Evolutionary conservation across 2,113 vertebrate genomes (phyloP).

Genomic region (Sinocyclocheilus grahami): DNA sequence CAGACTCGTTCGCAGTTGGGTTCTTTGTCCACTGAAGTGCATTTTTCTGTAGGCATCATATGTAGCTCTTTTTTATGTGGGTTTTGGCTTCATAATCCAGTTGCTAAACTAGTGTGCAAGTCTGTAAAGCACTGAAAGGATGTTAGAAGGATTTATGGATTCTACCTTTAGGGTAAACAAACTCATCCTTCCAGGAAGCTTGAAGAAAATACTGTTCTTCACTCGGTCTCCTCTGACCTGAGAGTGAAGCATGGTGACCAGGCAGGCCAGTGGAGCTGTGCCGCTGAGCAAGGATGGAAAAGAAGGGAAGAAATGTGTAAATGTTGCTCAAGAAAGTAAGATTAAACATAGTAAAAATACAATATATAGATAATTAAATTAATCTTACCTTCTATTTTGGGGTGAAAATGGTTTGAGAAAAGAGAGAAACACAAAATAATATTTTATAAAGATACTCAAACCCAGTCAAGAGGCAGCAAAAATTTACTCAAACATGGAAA

Average conservation of each 20-base stretch:
- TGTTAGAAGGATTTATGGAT: neutral
- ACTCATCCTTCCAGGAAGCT: constrained; percentile 95
- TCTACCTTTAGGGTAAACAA: constrained; percentile 95
- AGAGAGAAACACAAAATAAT: neutral
- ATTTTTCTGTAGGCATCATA: constrained; percentile 82
- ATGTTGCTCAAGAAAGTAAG: neutral
- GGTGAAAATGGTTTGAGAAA: neutral
- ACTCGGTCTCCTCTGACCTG: constrained; percentile 92
- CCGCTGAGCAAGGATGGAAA: constrained; percentile 74
- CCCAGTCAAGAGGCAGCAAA: neutral
- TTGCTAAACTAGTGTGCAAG: neutral
- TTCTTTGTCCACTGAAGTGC: constrained; percentile 94
- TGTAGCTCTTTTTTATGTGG: neutral
- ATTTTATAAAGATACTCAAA: neutral
- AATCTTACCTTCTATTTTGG: constrained; percentile 28
- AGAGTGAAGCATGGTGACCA: constrained; percentile 98
- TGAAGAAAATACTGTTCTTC: constrained; percentile 97
- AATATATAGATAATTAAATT: neutral
- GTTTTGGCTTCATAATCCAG: neutral
- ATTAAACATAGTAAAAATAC: neutral
- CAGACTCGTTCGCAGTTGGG: constrained; percentile 77
- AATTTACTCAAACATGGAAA: neutral
- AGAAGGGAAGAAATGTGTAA: neutral
- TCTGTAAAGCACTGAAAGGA: neutral
- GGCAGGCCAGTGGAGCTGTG: constrained; percentile 92